phyloP scores from a whole-genome alignment of 2,797 vertebrate species.

The Halcyon badia region DNA sequence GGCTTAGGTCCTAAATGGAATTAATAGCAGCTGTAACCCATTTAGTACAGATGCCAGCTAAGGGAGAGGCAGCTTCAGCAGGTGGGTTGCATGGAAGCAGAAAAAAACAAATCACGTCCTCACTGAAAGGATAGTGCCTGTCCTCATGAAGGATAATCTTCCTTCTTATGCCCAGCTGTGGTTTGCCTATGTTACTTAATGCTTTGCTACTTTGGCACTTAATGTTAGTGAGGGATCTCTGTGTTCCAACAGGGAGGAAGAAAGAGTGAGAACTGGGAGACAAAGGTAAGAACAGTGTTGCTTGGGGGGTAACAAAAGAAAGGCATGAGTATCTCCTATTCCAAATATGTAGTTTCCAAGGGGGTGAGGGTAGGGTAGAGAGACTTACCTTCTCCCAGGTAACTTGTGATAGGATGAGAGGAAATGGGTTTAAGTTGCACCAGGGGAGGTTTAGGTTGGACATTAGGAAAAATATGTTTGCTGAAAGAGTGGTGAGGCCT shows the following conservation, averaged over 20 bases:
- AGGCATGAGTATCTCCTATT: neutral
- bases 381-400: too few relatives aligned
- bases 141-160: neutral
- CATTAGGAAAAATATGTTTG: too few relatives aligned
- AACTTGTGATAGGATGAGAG: too few relatives aligned
- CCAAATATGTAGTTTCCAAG: neutral
- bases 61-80: neutral
- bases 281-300: neutral
- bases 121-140: neutral
- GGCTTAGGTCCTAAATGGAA: constrained; percentile 10
- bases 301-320: neutral
- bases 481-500: too few relatives aligned
- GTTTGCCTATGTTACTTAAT: neutral
- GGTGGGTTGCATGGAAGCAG: neutral
- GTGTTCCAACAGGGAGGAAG: neutral
- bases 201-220: neutral
- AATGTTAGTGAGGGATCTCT: neutral
- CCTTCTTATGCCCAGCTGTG: neutral
- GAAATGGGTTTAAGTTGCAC: too few relatives aligned
- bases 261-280: neutral
- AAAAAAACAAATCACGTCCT: neutral
- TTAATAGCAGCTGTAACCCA: constrained; percentile 20
- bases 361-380: fast-evolving
- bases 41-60: neutral
- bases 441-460: too few relatives aligned